These are phyloP conservation scores for Panzeria rudis DNA, from an alignment of 2,888 invertebrate species.

Conservation along the genomic window DNA sequence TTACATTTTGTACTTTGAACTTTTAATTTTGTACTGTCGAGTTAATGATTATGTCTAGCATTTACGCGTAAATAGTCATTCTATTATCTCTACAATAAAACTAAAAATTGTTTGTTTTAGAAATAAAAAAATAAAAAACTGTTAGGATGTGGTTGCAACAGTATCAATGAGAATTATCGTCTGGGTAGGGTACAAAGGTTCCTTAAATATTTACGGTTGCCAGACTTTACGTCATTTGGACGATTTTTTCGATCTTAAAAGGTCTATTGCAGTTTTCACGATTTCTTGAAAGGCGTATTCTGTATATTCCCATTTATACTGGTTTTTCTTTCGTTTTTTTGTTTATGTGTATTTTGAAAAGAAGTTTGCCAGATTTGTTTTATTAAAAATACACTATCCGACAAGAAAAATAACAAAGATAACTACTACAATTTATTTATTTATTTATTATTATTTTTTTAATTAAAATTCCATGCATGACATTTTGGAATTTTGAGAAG, in stretches of 20 bases:
- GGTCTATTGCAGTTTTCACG: no score
- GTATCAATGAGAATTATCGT: slow-evolving; percentile 35
- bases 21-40: slow-evolving; percentile 12
- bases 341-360: no score
- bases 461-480: no score
- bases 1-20: slow-evolving; percentile 66
- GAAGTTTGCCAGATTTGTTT: no score
- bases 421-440: no score
- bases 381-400: no score
- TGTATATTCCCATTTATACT: neutral
- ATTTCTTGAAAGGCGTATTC: neutral
- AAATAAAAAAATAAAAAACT: neutral
- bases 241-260: neutral
- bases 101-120: slow-evolving; percentile 6
- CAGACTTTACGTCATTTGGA: neutral
- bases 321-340: no score
- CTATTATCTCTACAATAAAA: slow-evolving; percentile 36
- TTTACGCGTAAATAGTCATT: slow-evolving; percentile 13
- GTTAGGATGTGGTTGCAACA: slow-evolving; percentile 7
- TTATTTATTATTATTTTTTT: no score
- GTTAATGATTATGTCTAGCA: slow-evolving; percentile 36
- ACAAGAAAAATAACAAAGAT: no score
- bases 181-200: slow-evolving; percentile 58
- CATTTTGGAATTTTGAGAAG: no score
- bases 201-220: neutral